These are phyloP conservation scores for rabbit (Oryctolagus cuniculus) DNA, from an alignment of 2,113 vertebrate genomes.

Conservation along the genomic window DNA sequence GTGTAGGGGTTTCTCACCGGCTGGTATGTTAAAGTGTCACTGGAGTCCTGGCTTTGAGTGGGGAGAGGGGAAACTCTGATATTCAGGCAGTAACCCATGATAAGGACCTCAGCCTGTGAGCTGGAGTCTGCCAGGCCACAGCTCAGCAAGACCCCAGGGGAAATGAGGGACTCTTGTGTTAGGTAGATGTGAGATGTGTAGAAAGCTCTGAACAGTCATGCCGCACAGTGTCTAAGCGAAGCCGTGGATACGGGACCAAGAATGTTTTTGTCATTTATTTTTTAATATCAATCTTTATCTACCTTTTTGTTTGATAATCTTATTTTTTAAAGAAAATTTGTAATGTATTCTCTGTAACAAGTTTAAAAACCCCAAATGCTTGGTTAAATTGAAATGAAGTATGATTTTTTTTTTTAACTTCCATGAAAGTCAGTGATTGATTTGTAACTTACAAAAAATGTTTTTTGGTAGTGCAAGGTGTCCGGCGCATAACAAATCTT, in stretches of 20 bases:
- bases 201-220: neutral
- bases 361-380: neutral
- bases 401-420: conserved; percentile 6
- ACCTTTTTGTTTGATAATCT: neutral
- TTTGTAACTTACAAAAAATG: neutral
- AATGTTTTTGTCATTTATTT: neutral
- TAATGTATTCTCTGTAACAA: neutral
- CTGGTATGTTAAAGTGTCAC: rapidly evolving
- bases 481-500: too few species aligned
- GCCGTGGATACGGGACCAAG: neutral
- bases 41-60: neutral
- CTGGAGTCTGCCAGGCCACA: neutral
- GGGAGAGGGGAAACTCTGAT: neutral
- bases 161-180: neutral
- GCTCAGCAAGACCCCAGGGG: neutral
- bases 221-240: neutral
- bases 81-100: neutral
- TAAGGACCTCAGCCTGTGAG: neutral
- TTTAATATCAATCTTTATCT: neutral
- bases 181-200: neutral
- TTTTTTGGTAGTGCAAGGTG: too few species aligned
- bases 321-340: neutral
- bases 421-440: conserved; percentile 41
- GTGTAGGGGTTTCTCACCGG: neutral
- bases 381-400: conserved; percentile 30